These are phyloP conservation scores for Diploscapter pachys DNA, from an alignment of 1,140 invertebrate species.

Conservation along the genomic window DNA sequence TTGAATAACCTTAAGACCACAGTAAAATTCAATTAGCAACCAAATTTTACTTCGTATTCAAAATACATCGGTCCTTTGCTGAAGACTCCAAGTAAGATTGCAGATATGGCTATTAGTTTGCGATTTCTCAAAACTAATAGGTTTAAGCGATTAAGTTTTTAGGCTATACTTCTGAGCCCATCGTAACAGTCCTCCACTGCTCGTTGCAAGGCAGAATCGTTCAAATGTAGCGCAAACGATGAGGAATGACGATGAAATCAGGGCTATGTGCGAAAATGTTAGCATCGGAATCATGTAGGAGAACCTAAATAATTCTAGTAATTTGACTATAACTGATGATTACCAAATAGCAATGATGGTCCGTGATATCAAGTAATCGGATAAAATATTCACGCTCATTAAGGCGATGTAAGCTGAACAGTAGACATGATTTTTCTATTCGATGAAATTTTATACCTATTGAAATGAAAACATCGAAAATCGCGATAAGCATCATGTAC, in stretches of 20 bases:
- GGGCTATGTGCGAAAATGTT: slow-evolving; percentile 54
- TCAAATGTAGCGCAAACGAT: slow-evolving; percentile 55
- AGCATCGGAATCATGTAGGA: slow-evolving; percentile 54
- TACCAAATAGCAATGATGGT: slow-evolving; percentile 46
- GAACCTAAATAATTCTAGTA: slow-evolving; percentile 25
- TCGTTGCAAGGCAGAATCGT: slow-evolving; percentile 47
- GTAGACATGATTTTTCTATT: background rate
- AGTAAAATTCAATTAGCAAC: too few relatives aligned
- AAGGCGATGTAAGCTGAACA: slow-evolving; percentile 50
- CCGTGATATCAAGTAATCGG: slow-evolving; percentile 45
- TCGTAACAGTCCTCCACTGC: slow-evolving; percentile 30
- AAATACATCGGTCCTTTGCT: slow-evolving; percentile 52
- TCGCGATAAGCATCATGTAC: slow-evolving; percentile 52
- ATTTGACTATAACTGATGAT: slow-evolving; percentile 18
- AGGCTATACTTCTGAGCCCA: slow-evolving; percentile 34
- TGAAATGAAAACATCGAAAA: slow-evolving; percentile 53
- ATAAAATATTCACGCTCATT: slow-evolving; percentile 54
- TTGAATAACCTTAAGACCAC: too few relatives aligned
- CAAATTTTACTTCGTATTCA: slow-evolving; percentile 48
- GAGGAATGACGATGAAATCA: slow-evolving; percentile 53
- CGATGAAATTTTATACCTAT: too few relatives aligned
- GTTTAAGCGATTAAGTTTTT: background rate
- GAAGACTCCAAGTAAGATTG: slow-evolving; percentile 49
- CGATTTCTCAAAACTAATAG: slow-evolving; percentile 35
- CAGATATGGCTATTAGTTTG: slow-evolving; percentile 41